Percentiles rank a stretch among this genome's conserved stretches.
Conservation (phyloP, 1,140 invertebrate species). For the Plodia interpunctella region DNA sequence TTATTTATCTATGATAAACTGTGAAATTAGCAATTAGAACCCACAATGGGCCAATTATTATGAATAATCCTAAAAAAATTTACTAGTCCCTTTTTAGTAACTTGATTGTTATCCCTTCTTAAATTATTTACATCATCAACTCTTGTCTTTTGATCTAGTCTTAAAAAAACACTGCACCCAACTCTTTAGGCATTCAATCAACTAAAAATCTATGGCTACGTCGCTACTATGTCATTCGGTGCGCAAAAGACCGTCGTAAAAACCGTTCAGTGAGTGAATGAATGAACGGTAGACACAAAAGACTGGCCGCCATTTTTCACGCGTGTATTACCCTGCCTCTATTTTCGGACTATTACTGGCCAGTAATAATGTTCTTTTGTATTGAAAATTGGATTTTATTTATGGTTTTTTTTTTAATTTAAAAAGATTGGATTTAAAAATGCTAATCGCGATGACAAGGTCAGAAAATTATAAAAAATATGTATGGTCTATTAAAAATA, state of each 20-base stretch:
- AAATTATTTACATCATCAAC: too few relatives aligned
- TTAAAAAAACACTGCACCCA: not conserved
- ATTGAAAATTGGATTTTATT: slow-evolving; percentile 8
- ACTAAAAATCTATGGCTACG: slow-evolving; percentile 9
- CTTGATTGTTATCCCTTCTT: too few relatives aligned
- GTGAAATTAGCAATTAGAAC: too few relatives aligned
- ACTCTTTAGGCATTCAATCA: slow-evolving; percentile 6
- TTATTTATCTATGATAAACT: too few relatives aligned
- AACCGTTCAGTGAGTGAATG: not conserved
- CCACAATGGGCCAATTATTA: too few relatives aligned
- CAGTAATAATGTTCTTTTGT: slow-evolving; percentile 30
- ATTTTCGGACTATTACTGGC: slow-evolving; percentile 16
- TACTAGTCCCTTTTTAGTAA: too few relatives aligned
- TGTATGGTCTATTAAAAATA: too few relatives aligned
- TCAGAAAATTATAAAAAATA: too few relatives aligned
- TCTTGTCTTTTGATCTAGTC: too few relatives aligned
- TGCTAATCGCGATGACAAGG: too few relatives aligned
- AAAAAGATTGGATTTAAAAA: not conserved
- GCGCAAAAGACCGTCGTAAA: slow-evolving; percentile 5
- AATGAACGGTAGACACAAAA: not conserved
- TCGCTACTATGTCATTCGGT: slow-evolving; percentile 1
- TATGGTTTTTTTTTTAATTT: not conserved
- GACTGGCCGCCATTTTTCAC: slow-evolving; percentile 27
- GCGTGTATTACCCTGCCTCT: slow-evolving; percentile 20
- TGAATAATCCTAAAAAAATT: too few relatives aligned